Evolutionary conservation across 1,140 invertebrate genomes (phyloP), one percentile per base, ranked within the genome.

Genomic region (Drosophila saltans): DNA sequence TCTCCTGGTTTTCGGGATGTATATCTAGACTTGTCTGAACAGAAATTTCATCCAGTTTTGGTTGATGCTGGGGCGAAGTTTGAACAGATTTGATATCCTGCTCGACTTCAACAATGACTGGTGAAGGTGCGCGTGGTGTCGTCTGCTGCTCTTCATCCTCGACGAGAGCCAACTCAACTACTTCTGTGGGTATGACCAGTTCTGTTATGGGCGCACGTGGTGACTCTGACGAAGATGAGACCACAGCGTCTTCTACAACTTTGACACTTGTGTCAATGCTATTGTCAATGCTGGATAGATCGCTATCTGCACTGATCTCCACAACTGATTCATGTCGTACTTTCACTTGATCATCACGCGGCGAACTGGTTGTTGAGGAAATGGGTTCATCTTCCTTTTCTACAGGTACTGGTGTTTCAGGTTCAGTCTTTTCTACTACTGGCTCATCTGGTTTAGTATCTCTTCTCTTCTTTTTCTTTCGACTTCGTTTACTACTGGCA

Each of bases 201-300:
- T 94, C 94, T 8, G 92, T 93, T 10, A 90, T 69, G 0, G 93
- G 91, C 9, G 78, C 59, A 2, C 80, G 69, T 16, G 90, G 82
- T 0, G 89, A 88, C 16, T 91, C 88, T n/a, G 88, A 91, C 33
- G 81, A 67, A 1, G 91, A 43, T 0, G 82, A 73, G 3, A 92
- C 82, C 7, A 95, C 71, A 60, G 92, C 93, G 92, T 95, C 95
- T 93, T 95, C 94, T n/a, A 95, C 89, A 11, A 95, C 92, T 93
- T 95, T 95, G 1, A 95, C 94, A 40, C 93, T 93, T 26, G 91
- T 93, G 4, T 93, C 92, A 67, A 94, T 93, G 57, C 57, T 59
- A 2, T 59, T 59, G 9, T 94, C 94, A 45, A 92, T 93, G 65
- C 91, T 92, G 6, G 89, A 89, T 24, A 86, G 43, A 61, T 90